phyloP scores from a whole-genome alignment of 2,797 vertebrate species.

The Liparis tanakae region DNA sequence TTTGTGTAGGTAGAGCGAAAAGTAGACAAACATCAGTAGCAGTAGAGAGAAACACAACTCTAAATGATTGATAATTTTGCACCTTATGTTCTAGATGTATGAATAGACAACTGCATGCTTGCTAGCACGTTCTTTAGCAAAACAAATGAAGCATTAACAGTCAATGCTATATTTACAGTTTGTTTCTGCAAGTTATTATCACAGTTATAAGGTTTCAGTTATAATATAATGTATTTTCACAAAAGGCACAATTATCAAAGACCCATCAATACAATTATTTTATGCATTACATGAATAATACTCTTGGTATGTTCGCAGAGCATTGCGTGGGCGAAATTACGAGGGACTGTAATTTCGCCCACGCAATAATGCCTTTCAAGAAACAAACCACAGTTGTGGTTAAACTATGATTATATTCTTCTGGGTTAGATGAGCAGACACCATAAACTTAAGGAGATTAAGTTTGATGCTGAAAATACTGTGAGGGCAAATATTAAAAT shows the following conservation, averaged over 20 bases:
- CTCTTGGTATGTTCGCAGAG: not conserved
- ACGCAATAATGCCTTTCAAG: not conserved
- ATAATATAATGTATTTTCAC: not conserved
- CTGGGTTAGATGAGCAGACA: not conserved
- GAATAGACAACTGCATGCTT: not conserved
- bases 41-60: no score
- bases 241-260: not conserved
- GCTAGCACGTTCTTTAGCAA: not conserved
- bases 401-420: not conserved
- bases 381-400: not conserved
- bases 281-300: not conserved
- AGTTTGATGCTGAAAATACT: not conserved
- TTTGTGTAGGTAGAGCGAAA: no score
- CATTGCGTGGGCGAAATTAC: not conserved
- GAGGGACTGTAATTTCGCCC: conserved; percentile 2
- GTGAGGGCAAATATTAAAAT: not conserved
- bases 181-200: not conserved
- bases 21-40: no score
- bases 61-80: no score
- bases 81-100: not conserved
- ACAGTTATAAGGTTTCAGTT: not conserved
- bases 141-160: not conserved
- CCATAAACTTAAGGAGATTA: not conserved
- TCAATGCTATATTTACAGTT: not conserved
- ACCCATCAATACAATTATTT: not conserved